These are phyloP conservation scores for Allenopithecus nigroviridis DNA, from an alignment of 2,797 vertebrate genomes.

Conservation along the genomic window DNA sequence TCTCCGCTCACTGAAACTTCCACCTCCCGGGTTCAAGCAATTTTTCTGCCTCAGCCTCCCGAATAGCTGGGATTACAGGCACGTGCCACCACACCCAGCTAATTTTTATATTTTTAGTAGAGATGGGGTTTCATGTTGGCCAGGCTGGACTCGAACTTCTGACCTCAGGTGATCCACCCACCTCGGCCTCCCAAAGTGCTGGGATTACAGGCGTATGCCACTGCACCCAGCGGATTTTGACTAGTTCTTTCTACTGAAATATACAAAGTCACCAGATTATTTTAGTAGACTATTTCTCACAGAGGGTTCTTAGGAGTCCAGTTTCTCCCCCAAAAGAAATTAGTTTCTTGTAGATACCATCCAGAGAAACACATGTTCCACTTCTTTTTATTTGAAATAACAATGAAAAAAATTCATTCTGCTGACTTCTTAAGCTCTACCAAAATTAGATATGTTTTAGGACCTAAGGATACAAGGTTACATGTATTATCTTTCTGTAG, in stretches of 20 bases:
- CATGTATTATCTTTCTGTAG: background rate
- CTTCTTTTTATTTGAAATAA: background rate
- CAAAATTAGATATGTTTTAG: background rate
- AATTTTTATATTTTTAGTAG: background rate
- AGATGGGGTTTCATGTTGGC: background rate
- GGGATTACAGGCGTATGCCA: background rate
- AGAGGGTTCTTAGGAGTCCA: background rate
- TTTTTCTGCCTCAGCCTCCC: background rate
- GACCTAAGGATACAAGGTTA: background rate
- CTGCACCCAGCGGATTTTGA: background rate
- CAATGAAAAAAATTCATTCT: conserved; percentile 15
- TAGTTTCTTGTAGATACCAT: background rate
- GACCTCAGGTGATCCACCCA: background rate
- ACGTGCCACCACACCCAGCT: background rate
- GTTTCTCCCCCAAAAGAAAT: background rate
- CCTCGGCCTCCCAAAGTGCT: background rate
- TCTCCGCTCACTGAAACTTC: background rate
- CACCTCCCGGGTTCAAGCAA: background rate
- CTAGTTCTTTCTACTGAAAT: background rate
- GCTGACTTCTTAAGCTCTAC: background rate
- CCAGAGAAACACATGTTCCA: background rate
- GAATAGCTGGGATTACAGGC: background rate
- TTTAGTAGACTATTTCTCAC: background rate
- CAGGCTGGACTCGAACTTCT: background rate
- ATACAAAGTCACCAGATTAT: background rate